Evolutionary conservation across 1,140 invertebrate species (phyloP).

Genomic region (Streblospio benedicti): DNA sequence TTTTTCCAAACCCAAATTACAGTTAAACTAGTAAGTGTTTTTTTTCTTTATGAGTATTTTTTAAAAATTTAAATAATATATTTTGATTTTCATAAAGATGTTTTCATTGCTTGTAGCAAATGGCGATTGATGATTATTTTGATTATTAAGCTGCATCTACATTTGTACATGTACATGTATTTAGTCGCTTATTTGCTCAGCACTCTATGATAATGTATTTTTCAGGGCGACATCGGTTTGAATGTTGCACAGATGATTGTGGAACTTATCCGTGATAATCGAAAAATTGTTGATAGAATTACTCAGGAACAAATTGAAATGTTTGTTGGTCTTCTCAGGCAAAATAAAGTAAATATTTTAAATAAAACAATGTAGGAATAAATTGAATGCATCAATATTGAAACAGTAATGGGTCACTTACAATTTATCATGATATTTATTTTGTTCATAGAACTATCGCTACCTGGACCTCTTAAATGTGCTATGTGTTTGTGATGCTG

Average conservation of each 20-base stretch:
- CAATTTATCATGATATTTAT: no score
- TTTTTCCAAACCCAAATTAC: slow-evolving; percentile 47
- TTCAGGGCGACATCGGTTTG: slow-evolving; percentile 44
- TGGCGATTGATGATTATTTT: no score
- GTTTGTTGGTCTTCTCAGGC: slow-evolving; percentile 38
- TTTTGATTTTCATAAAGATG: no score
- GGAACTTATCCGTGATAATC: slow-evolving; percentile 43
- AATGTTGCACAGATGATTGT: slow-evolving; percentile 48
- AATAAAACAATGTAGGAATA: neutral
- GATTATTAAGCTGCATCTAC: no score
- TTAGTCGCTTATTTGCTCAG: no score
- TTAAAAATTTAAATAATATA: no score
- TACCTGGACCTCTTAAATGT: slow-evolving; percentile 44
- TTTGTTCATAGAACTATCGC: slow-evolving; percentile 38
- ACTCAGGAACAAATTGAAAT: slow-evolving; percentile 40
- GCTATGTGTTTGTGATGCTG: slow-evolving; percentile 44
- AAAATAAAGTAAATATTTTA: slow-evolving; percentile 32
- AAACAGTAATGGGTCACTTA: no score
- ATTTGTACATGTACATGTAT: neutral
- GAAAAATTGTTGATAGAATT: slow-evolving; percentile 45
- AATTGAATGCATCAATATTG: neutral
- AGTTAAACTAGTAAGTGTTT: slow-evolving; percentile 15
- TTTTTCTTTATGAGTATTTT: no score
- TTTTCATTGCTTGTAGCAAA: no score
- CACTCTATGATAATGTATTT: no score